A percentile compares a stretch with the other conserved stretches of the same genome.
Conservation (phyloP, 2,888 invertebrate genomes). For the Phortica magna region DNA sequence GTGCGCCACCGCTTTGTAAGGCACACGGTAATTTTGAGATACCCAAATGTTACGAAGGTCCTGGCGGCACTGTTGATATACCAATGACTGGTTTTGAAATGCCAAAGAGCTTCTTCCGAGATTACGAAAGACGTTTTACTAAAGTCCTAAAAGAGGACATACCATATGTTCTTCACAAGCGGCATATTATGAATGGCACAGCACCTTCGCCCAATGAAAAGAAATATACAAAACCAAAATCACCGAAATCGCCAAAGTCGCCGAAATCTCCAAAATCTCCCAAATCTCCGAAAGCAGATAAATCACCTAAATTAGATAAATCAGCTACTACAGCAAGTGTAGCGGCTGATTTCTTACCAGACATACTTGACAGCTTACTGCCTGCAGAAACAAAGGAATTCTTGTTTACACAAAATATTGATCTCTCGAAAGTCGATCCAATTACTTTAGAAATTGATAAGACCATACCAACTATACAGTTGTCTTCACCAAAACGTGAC, state of each 20-base stretch:
- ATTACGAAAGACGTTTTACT: conserved; percentile 81
- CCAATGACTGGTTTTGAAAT: conserved; percentile 85
- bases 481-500: conserved; percentile 85
- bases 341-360: conserved; percentile 79
- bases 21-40: conserved; percentile 85
- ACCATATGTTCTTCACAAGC: conserved; percentile 90
- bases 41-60: conserved; percentile 79
- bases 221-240: conserved; percentile 81
- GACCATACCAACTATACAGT: conserved; percentile 80
- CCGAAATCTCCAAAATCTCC: conserved; percentile 83
- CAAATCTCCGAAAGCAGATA: conserved; percentile 80
- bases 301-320: conserved; percentile 75
- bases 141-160: conserved; percentile 83
- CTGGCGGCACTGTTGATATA: conserved; percentile 79
- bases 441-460: conserved; percentile 86
- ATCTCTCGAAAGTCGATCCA: conserved; percentile 86
- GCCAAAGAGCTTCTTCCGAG: conserved; percentile 86
- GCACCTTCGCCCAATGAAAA: conserved; percentile 81
- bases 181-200: conserved; percentile 91
- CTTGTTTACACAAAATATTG: conserved; percentile 86
- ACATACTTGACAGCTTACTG: conserved; percentile 78
- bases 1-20: conserved; percentile 85
- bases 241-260: conserved; percentile 83
- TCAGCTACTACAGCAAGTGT: conserved; percentile 55
- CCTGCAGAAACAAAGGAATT: conserved; percentile 81